Evolutionary conservation across 2,888 invertebrate species (phyloP).

Genomic region (Galeruca laticollis): DNA sequence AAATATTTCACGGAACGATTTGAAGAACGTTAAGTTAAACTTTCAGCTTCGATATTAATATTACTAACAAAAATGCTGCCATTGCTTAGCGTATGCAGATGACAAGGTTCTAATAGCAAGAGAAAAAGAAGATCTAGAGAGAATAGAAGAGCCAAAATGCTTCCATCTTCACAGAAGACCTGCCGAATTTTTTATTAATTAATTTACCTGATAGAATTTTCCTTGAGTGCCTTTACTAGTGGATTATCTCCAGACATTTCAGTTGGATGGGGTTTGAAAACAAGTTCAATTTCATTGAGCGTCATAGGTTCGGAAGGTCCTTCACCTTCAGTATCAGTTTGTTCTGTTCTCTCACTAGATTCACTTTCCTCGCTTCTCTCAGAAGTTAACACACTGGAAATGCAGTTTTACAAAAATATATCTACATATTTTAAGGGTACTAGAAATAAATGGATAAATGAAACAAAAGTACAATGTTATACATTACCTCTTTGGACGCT

Average conservation of each 20-base stretch:
- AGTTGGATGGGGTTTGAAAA: slow-evolving; percentile 95
- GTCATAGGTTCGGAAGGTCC: slow-evolving; percentile 81
- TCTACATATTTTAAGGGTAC: neutral
- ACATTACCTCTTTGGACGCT: slow-evolving; percentile 73
- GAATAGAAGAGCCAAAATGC: no score
- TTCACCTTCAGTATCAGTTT: slow-evolving; percentile 83
- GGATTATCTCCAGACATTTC: slow-evolving; percentile 91
- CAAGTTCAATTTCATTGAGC: slow-evolving; percentile 92
- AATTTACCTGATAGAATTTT: slow-evolving; percentile 79
- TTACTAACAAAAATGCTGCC: no score
- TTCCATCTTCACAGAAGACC: no score
- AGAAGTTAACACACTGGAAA: slow-evolving; percentile 66
- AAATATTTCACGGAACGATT: no score
- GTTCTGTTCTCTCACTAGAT: slow-evolving; percentile 74
- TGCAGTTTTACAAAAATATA: neutral
- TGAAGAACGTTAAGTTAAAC: no score
- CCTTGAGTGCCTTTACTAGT: slow-evolving; percentile 84
- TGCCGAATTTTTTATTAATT: neutral
- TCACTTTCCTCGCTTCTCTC: slow-evolving; percentile 77
- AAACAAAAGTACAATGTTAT: neutral
- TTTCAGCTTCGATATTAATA: no score
- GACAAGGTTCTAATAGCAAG: no score
- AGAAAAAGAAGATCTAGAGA: no score
- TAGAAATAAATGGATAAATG: no score
- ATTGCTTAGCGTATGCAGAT: no score